Evolutionary conservation across 1,140 invertebrate genomes (phyloP), one percentile per base, ranked within the genome.

Genomic region (Ptiloglossa arizonensis): DNA sequence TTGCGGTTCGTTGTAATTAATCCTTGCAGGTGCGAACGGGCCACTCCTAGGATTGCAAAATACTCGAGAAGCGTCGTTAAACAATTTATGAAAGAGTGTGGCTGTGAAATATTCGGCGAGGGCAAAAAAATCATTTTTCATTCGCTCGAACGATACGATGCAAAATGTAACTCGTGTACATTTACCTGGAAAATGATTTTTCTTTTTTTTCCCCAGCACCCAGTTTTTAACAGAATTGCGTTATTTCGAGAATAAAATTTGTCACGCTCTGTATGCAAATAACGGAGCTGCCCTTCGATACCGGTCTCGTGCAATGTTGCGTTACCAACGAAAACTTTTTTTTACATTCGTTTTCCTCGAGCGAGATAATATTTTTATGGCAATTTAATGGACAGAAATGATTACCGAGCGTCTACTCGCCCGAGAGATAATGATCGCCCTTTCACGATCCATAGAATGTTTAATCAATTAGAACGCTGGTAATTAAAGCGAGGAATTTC

Each of bases 1-100:
- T 4, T 8, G n/a, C 9, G 50, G 27, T 56, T 41, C 13, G 27
- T 15, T 56, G 24, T 67, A 74, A 74, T 44, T 67, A 52, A 44
- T 57, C 24, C 62, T 19, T 11, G 1, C 5, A 11, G 6, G 5
- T 22, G 22, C 17, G 38, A 13, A 32, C 5, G 5, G 15, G 22
- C 32, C 15, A 24, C n/a, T 24, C 38, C 9, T 2, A 11, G 54
- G 29, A 41, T 54, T 17, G 24, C 24, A 5, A 60, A 54, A 52
- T 9, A 27, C 52, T 41, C 67, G 19, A 6, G 32, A 13, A n/a
- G 27, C 19, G 15, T 27, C 22, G 41, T 27, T 63, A 44, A 46
- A 44, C 60, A 63, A 63, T 27, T 63, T 27, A 24, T 17, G 54
- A 13, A 56, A 29, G 27, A 27, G 15, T 27, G 24, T 13, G 27